Conservation (phyloP, 2,113 vertebrate genomes). For the Rhinogobius similis region DNA sequence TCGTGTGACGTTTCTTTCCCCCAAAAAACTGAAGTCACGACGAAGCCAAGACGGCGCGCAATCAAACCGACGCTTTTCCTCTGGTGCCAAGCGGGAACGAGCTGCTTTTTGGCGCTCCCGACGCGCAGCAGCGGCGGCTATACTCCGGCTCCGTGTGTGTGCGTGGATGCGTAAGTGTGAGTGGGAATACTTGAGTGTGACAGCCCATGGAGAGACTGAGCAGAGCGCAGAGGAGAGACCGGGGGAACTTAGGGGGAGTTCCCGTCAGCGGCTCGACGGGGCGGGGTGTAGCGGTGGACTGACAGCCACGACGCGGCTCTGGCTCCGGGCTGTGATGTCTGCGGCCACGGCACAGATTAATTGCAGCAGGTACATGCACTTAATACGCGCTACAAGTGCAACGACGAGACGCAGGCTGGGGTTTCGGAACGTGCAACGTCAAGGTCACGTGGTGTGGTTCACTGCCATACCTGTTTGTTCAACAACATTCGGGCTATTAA, state of each 20-base stretch:
- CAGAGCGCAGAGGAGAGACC: constrained; percentile 54
- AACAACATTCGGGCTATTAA: neutral
- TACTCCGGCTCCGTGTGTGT: constrained; percentile 25
- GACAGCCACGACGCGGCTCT: constrained; percentile 38
- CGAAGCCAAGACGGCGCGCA: constrained; percentile 64
- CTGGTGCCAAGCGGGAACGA: constrained; percentile 25
- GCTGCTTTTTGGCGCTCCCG: neutral
- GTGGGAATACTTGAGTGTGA: constrained; percentile 43
- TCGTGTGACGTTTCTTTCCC: constrained; percentile 14
- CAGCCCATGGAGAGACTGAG: constrained; percentile 68
- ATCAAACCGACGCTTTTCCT: constrained; percentile 27
- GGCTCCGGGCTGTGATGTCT: neutral
- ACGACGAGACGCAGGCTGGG: neutral
- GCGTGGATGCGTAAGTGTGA: neutral
- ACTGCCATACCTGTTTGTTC: neutral
- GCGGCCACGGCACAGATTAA: neutral
- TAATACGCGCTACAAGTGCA: neutral
- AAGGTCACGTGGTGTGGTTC: neutral
- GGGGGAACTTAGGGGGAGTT: constrained; percentile 71
- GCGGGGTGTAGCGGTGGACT: constrained; percentile 59
- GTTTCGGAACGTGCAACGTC: neutral
- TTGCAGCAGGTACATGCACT: too few relatives aligned
- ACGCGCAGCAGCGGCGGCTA: constrained; percentile 14
- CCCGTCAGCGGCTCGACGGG: constrained; percentile 57
- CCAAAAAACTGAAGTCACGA: constrained; percentile 27